Evolutionary conservation across 2,888 invertebrate species (phyloP).

Genomic region (Megaustenia siamemsis): DNA sequence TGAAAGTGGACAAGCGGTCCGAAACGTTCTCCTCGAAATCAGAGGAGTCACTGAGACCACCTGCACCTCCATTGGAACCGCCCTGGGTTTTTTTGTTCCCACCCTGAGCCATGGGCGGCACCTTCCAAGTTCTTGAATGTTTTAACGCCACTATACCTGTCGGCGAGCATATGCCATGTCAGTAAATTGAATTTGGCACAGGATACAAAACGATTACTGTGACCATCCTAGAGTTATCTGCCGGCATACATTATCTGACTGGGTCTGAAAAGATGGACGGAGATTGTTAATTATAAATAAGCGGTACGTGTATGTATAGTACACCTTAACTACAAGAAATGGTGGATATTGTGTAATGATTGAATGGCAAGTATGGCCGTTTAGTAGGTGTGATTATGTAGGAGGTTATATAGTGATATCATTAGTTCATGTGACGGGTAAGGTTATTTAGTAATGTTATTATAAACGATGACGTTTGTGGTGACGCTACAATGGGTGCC

Average conservation of each 20-base stretch:
- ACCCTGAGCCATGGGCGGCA: constrained; percentile 23
- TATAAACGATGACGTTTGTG: too few relatives aligned
- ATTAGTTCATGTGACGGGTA: too few relatives aligned
- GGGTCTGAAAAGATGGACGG: too few relatives aligned
- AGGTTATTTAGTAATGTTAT: too few relatives aligned
- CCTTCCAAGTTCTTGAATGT: background rate
- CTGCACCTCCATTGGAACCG: background rate
- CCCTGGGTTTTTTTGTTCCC: background rate
- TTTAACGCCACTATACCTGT: constrained; percentile 7
- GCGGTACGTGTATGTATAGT: too few relatives aligned
- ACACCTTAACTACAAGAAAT: too few relatives aligned
- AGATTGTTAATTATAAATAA: too few relatives aligned
- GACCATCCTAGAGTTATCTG: background rate
- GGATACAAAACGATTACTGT: background rate
- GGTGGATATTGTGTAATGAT: too few relatives aligned
- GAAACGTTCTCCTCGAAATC: constrained; percentile 59
- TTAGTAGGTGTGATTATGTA: too few relatives aligned
- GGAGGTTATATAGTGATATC: too few relatives aligned
- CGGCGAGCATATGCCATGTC: background rate
- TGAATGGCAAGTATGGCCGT: too few relatives aligned
- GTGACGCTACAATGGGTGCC: too few relatives aligned
- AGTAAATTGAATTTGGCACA: background rate
- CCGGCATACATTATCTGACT: background rate
- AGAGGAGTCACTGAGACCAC: constrained; percentile 57
- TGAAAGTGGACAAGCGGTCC: constrained; percentile 61